Base-by-base conservation (phyloP, 2,797 vertebrate genomes). In the Acrocephalus scirpaceus region DNA sequence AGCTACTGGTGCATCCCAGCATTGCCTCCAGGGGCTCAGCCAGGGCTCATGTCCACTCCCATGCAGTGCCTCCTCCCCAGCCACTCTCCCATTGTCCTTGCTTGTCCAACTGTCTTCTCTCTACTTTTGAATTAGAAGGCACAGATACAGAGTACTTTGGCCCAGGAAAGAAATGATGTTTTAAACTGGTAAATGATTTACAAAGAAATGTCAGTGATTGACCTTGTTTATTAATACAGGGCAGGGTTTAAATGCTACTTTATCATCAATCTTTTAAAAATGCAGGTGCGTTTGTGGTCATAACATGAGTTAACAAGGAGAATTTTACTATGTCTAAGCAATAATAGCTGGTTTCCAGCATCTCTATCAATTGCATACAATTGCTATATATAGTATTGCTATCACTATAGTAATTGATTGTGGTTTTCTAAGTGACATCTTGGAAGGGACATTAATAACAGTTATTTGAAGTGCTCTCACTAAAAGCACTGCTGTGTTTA, bases 401-500 rank as follows among this genome's bases (percentile, higher is more conserved):
- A 65, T 74, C 65, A 74, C 51, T 84, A 9, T 30, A 79, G 80
- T 84, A 81, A 94, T 74, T n/a, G 50, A 76, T 71, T 77, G 32
- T 75, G 65, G 18, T 74, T 90, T 92, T 81, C 36, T 66, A 88
- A 84, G 51, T 64, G 80, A 60, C 56, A 79, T 95, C 47, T 95
- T 86, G 77, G 86, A 87, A 92, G 40, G 74, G 77, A 73, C 88
- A 88, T 86, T 85, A 92, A 76, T 84, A 88, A 78, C 44, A 47
- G 62, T 66, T 86, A 60, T 61, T 91, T 76, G 61, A 93, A 92
- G 67, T 70, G 32, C 86, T 92, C 58, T 84, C 66, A 70, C 67
- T 81, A 76, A 94, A 90, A 90, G 74, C 83, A 60, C 62, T 76
- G 48, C 34, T 22, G 23, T 84, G 75, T 91, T 95, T 91, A 72